Base-by-base conservation (phyloP, 2,797 vertebrate genomes). In the Fundulus diaphanus region DNA sequence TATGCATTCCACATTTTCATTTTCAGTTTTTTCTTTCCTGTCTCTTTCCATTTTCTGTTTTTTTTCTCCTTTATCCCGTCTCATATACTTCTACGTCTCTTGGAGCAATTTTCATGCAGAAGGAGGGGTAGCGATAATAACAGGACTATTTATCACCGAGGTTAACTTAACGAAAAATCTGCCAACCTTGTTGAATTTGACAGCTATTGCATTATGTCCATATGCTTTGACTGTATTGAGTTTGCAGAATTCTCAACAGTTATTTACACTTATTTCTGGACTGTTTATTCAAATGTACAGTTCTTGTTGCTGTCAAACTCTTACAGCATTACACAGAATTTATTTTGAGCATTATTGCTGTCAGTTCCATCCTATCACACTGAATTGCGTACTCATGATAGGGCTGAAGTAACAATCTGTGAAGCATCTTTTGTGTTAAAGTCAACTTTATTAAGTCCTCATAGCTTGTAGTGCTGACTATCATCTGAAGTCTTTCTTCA, bases 101-200 rank as follows among this genome's bases (percentile, higher is more conserved):
- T 77, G 90, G 87, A 63, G 87, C 88, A 83, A 66, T 27, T 87
- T 86, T 89, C 74, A 90, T 78, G 77, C 80, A 83, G 78, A 74
- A 80, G 87, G 81, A 80, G 82, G 86, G 77, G 69, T 72, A 37
- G 73, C 80, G 79, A 56, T 81, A 76, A 85, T 91, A 93, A 91
- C 91, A 92, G 90, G 87, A 89, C 82, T 90, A 92, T 92, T 91
- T 91, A 93, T 92, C 90, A 92, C 83, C 88, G 74, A 78, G 79
- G 92, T 91, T 90, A 88, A 91, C 91, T 89, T 11, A 29, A 69
- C 73, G 78, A 87, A 83, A 90, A 91, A 89, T 89, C 90, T 89
- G 82, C 84, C 86, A 85, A 74, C 88, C 89, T 89, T 92, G 87
- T 90, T 91, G 87, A 86, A 89, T 92, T 85, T 92, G 90, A 91